phyloP scores from a whole-genome alignment of 2,113 vertebrate genomes.

The Onychostruthus taczanowskii region DNA sequence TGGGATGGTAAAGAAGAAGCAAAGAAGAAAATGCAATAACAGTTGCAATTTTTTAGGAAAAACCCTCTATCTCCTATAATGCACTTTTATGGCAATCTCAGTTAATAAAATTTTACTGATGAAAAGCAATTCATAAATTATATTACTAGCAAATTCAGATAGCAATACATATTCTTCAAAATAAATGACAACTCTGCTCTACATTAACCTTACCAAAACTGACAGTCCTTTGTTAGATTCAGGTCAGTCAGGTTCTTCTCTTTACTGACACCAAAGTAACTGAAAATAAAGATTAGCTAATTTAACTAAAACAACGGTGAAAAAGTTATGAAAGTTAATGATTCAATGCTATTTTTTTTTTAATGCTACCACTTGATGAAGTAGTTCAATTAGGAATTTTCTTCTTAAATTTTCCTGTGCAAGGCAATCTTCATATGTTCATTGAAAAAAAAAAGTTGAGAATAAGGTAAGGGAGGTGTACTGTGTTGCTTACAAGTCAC shows the following conservation, averaged over 20 bases:
- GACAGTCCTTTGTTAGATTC: not conserved
- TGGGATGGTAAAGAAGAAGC: not conserved
- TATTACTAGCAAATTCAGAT: not conserved
- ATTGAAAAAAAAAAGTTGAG: not conserved
- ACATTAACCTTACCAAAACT: not conserved
- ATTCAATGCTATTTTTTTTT: not conserved
- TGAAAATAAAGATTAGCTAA: not conserved
- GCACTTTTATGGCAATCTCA: not conserved
- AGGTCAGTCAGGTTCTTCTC: not conserved
- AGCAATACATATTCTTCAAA: not conserved
- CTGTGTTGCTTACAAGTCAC: not conserved
- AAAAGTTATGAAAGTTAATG: not conserved
- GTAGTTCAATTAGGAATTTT: not conserved
- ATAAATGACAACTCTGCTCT: not conserved
- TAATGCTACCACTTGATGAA: not conserved
- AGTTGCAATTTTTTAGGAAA: not conserved
- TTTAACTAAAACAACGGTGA: not conserved
- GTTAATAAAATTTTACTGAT: not conserved
- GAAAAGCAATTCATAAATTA: not conserved
- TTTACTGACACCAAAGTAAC: not conserved
- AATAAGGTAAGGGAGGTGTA: not conserved
- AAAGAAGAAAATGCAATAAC: not conserved
- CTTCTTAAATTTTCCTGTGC: not conserved
- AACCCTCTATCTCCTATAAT: rapidly evolving
- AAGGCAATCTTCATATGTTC: not conserved